phyloP scores from a whole-genome alignment of 35 echinoderm and acorn worm genomes.

The Apostichopus japonicus region DNA sequence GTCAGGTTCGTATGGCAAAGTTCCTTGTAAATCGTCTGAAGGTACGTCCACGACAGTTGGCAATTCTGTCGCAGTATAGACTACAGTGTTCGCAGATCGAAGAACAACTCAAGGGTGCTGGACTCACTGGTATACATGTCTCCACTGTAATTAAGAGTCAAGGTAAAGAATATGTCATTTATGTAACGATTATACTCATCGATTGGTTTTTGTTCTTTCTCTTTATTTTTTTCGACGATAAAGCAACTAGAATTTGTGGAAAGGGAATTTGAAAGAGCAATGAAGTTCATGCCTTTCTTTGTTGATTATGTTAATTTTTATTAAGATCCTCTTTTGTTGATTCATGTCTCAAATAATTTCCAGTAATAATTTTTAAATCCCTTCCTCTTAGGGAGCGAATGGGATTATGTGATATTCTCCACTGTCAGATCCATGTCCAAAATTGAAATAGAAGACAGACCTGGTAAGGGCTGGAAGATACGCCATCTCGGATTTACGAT shows the following conservation, averaged over 20 bases:
- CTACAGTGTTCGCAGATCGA: conserved; percentile 77
- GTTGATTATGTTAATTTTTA: too few species aligned
- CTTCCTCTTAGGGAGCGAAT: conserved; percentile 79
- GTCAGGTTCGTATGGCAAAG: conserved; percentile 52
- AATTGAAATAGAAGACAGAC: conserved; percentile 92
- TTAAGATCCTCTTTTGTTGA: too few species aligned
- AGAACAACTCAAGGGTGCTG: conserved; percentile 35
- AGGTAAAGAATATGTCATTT: conserved; percentile 51
- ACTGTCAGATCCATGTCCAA: conserved; percentile 83
- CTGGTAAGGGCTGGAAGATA: too few species aligned
- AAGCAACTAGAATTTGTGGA: too few species aligned
- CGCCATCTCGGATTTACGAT: conserved; percentile 93
- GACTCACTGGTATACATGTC: conserved; percentile 50
- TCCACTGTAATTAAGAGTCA: conserved; percentile 88
- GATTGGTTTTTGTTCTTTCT: too few species aligned
- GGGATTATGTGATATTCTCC: conserved; percentile 93
- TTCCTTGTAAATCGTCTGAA: not conserved
- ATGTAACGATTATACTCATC: too few species aligned
- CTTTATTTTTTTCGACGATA: too few species aligned
- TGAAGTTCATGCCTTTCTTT: too few species aligned
- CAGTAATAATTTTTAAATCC: too few species aligned
- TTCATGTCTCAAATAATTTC: too few species aligned
- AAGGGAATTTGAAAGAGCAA: too few species aligned
- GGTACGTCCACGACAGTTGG: conserved; percentile 17
- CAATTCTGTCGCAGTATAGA: conserved; percentile 87